Evolutionary conservation across 1,140 invertebrate genomes (phyloP), one percentile per base, ranked within the genome.

Genomic region (Metaphire vulgaris): DNA sequence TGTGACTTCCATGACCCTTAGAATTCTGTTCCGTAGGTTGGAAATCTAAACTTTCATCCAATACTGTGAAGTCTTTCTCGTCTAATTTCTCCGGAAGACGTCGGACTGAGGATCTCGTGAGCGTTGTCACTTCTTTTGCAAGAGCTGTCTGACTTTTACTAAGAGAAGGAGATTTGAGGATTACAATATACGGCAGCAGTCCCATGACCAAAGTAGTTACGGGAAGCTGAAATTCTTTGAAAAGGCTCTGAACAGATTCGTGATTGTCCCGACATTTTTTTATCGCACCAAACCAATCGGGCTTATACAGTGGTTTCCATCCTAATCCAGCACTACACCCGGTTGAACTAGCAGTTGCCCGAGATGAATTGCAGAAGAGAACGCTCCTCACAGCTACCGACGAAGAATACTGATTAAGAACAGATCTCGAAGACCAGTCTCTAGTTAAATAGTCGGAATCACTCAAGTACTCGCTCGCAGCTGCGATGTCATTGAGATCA

Each of bases 241-340:
- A 56, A 6, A 56, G 41, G 41, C 21, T 56, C 41, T 56, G 6
- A 12, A 56, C 41, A 12, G 41, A 56, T 56, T 56, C 41, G 41
- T 21, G 6, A 21, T 56, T 56, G 6, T 56, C 41, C 6, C 41
- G 41, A 12, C 6, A 56, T 56, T 56, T 56, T 21, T 56, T 56
- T 21, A 56, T 56, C 6, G 41, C 21, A 21, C 41, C 41, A 56
- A 56, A 85, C 82, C 81, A 83, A 76, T 83, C 82, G 28, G 83
- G 83, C 76, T 85, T 85, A 77, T 85, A 82, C 28, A 85, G 76
- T 31, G 84, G 84, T 76, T 79, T 80, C 84, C 84, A 85, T n/a
- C 83, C 83, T 12, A 80, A 72, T 0, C 82, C 81, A 33, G 79
- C 79, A 16, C 81, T 74, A 31, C 28, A 67, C n/a, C 78, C 73